These are phyloP conservation scores for Eilema depressum DNA, from an alignment of 2,888 invertebrate species.

Conservation along the genomic window DNA sequence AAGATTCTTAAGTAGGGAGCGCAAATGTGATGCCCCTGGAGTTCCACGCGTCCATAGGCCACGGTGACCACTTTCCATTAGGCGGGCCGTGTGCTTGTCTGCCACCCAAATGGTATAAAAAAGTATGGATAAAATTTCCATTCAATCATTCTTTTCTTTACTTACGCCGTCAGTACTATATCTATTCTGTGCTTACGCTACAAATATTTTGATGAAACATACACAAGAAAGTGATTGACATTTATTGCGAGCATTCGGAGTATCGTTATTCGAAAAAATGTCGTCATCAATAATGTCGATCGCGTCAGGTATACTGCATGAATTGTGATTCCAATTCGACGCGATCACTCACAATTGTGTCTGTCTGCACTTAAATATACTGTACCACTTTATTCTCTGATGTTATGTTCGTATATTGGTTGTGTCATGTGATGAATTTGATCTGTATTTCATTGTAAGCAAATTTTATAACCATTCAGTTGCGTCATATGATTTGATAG, in stretches of 20 bases:
- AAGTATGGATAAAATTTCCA: no score
- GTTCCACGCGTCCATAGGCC: no score
- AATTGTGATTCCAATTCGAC: background rate
- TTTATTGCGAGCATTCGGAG: background rate
- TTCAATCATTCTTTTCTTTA: no score
- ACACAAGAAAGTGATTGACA: background rate
- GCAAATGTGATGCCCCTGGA: no score
- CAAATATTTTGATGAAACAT: background rate
- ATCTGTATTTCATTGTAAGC: background rate
- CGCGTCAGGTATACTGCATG: background rate
- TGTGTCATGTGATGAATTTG: background rate
- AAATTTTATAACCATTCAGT: background rate
- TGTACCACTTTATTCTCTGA: background rate
- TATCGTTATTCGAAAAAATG: background rate
- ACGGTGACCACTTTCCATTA: no score
- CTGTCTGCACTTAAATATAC: background rate
- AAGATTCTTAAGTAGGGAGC: no score
- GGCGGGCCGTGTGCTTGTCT: no score
- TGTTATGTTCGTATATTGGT: background rate
- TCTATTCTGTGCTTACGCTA: background rate
- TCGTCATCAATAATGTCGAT: slow-evolving; percentile 1
- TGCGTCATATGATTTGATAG: background rate
- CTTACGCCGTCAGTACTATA: no score
- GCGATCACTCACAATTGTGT: background rate
- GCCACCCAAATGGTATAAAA: no score